Conservation (phyloP, 2,113 vertebrate genomes). For the Cheirogaleus medius region DNA sequence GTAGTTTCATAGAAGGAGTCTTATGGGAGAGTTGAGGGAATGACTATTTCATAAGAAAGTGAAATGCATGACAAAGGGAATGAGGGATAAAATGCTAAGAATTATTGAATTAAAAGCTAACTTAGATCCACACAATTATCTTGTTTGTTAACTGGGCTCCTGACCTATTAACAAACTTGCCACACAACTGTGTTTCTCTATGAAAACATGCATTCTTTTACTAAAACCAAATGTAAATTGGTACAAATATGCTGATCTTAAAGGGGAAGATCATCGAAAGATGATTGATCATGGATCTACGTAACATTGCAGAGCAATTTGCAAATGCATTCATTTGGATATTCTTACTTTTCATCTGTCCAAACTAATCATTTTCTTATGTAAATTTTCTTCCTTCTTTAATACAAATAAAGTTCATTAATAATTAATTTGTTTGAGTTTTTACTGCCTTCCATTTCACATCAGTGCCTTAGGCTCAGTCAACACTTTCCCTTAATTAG, state of each 20-base stretch:
- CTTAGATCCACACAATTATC: neutral
- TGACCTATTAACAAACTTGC: neutral
- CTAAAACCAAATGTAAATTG: slow-evolving; percentile 20
- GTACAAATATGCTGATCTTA: neutral
- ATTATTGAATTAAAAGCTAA: neutral
- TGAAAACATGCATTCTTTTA: neutral
- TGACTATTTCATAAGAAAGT: neutral
- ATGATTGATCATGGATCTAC: neutral
- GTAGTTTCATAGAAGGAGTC: neutral
- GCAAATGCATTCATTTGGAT: neutral
- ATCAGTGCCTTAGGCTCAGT: neutral
- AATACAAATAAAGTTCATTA: neutral
- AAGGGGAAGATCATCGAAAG: neutral
- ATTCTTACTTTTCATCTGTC: neutral
- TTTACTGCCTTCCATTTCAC: neutral
- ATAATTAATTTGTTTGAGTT: neutral
- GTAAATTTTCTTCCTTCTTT: neutral
- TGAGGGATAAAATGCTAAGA: neutral
- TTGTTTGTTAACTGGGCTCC: neutral
- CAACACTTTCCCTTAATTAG: slow-evolving; percentile 14
- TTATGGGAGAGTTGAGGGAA: neutral
- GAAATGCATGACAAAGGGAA: neutral
- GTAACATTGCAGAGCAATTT: neutral
- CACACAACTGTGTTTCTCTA: neutral
- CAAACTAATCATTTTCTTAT: neutral